phyloP scores from a whole-genome alignment of 2,888 invertebrate genomes.

The Eupithecia pulchellata region DNA sequence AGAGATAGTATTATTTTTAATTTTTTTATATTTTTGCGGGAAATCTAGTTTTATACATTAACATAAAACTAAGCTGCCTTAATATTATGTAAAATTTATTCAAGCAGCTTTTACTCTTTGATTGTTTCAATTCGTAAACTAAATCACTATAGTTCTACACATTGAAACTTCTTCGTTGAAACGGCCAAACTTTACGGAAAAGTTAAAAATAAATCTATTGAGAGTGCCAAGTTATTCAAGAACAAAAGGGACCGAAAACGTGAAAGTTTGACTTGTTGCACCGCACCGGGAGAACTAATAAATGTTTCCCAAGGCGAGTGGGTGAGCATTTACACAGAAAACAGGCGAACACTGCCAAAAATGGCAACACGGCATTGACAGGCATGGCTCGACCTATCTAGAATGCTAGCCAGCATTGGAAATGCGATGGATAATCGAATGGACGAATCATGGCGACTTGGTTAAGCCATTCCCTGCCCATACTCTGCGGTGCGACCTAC shows the following conservation, averaged over 20 bases:
- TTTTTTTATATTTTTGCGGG: too few relatives aligned
- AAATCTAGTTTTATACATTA: too few relatives aligned
- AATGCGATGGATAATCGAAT: background rate
- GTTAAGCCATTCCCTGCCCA: background rate
- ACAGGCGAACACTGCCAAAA: slow-evolving; percentile 2
- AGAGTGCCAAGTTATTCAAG: slow-evolving; percentile 55
- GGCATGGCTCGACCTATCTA: background rate
- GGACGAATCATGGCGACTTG: background rate
- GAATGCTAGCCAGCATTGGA: background rate
- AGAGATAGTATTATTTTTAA: too few relatives aligned
- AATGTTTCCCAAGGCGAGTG: slow-evolving; percentile 70
- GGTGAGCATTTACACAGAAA: slow-evolving; percentile 25
- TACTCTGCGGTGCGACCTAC: background rate
- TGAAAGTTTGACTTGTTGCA: slow-evolving; percentile 74
- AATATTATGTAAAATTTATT: too few relatives aligned
- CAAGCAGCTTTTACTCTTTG: background rate
- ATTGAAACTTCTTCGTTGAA: slow-evolving; percentile 28
- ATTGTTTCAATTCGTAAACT: slow-evolving; percentile 5
- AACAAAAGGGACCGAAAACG: slow-evolving; percentile 61
- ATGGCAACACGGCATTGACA: background rate
- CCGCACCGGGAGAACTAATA: slow-evolving; percentile 64
- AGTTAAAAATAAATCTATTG: slow-evolving; percentile 47
- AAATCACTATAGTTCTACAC: slow-evolving; percentile 7
- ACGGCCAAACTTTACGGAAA: slow-evolving; percentile 36
- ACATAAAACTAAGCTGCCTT: too few relatives aligned